Percentiles rank a stretch among this genome's conserved stretches.
phyloP scores from a whole-genome alignment of 2,113 vertebrate genomes.

The Sturnira hondurensis region DNA sequence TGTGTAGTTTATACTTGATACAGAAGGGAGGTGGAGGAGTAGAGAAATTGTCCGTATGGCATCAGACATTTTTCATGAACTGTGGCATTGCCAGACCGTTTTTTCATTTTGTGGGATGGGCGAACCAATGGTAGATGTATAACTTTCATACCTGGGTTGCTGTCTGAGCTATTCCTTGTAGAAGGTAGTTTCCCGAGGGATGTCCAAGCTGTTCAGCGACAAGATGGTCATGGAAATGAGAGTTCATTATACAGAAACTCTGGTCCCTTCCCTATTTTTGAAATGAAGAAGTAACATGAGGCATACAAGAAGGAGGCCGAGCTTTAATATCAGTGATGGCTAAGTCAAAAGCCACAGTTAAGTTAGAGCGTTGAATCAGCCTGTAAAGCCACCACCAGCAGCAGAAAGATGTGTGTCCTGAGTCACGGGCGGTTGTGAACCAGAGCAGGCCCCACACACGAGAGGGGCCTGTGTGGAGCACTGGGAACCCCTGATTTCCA shows the following conservation, averaged over 20 bases:
- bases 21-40: background rate
- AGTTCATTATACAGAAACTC: background rate
- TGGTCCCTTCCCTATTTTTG: background rate
- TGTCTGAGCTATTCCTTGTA: background rate
- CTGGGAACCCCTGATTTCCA: background rate
- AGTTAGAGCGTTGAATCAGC: background rate
- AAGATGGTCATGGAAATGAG: background rate
- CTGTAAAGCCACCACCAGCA: rapidly evolving
- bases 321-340: background rate
- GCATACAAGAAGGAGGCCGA: too few relatives aligned
- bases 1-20: background rate
- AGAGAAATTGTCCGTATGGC: background rate
- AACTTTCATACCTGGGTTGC: background rate
- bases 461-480: rapidly evolving
- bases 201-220: background rate
- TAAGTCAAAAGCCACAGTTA: background rate
- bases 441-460: rapidly evolving
- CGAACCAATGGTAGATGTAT: background rate
- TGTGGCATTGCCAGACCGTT: background rate
- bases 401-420: background rate
- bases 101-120: background rate
- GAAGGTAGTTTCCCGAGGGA: background rate
- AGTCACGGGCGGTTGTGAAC: background rate
- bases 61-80: background rate
- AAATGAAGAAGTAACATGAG: background rate